phyloP scores from a whole-genome alignment of 2,888 invertebrate species.

The Meganola albula region DNA sequence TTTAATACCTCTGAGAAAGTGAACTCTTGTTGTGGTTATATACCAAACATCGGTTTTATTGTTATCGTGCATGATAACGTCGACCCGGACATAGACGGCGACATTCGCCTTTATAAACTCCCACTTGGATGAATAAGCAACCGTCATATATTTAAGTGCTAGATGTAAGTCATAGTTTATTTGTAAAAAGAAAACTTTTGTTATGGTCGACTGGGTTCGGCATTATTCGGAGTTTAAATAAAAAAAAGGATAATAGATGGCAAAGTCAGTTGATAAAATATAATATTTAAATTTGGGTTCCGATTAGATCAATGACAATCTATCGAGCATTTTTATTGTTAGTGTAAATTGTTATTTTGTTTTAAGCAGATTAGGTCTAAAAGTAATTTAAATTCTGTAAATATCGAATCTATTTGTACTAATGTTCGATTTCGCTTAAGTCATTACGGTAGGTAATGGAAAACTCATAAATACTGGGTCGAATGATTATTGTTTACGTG shows the following conservation, averaged over 20 bases:
- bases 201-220: constrained; percentile 74
- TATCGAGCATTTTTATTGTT: constrained; percentile 76
- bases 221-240: constrained; percentile 74
- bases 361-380: constrained; percentile 72
- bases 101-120: constrained; percentile 37
- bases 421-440: constrained; percentile 67
- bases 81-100: constrained; percentile 29
- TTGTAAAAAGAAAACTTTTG: constrained; percentile 74
- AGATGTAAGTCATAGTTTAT: constrained; percentile 66
- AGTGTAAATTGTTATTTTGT: constrained; percentile 78
- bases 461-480: constrained; percentile 65
- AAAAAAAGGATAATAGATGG: constrained; percentile 56
- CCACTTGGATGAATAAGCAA: constrained; percentile 50
- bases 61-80: constrained; percentile 34
- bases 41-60: constrained; percentile 47
- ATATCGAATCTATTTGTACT: constrained; percentile 69
- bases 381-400: constrained; percentile 73
- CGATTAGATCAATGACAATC: constrained; percentile 68
- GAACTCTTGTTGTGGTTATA: constrained; percentile 52
- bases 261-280: constrained; percentile 68
- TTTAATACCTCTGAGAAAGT: constrained; percentile 61
- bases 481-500: constrained; percentile 62
- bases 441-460: constrained; percentile 69
- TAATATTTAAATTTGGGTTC: constrained; percentile 70
- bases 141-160: constrained; percentile 63